Evolutionary conservation across 92 coral and sea anemone species (phyloP), one percentile per base, ranked within the genome.

Genomic region (Metridium senile): DNA sequence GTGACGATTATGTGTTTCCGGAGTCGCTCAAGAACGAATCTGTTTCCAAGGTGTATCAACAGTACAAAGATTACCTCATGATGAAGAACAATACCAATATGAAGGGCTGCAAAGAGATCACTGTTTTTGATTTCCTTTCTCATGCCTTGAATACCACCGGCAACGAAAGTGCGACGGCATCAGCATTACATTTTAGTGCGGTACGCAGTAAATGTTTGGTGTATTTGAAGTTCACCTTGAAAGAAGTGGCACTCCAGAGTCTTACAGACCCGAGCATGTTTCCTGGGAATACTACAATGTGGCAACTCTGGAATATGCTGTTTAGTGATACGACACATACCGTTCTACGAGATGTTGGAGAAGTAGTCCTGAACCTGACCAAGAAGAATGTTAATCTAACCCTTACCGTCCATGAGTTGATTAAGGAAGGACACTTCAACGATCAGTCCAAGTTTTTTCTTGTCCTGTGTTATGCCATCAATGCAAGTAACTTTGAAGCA

Each of bases 71-170:
- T 3, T 62, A 46, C 25, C 21, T 13, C 3, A 7, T n/a, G 31
- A 1, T 17, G 29, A 1, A 57, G 9, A 59, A 45, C 47, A 10
- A 33, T 9, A 45, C 70, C 52, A 20, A 0, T 26, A 34, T 16
- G 20, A 39, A 19, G 29, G n/a, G 34, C 13, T 58, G 52, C 28
- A 32, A 54, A 26, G 61, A 19, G 16, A 30, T 21, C 29, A 75
- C 80, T 26, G 80, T 63, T 17, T 43, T 62, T 31, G 33, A 62
- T 25, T 33, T 75, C 11, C 25, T 75, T 33, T 54, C 65, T 33
- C 54, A 33, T 75, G 71, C 80, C 16, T 26, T 75, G 23, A 62
- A 62, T 21, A 63, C 80, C 10, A 62, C 71, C 9, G 76, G 76
- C 0, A 26, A 75, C 43, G 21, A 0, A n/a, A 62, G 18, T 9